phyloP scores from a whole-genome alignment of 2,888 invertebrate species.

The Chloromyia formosa region DNA sequence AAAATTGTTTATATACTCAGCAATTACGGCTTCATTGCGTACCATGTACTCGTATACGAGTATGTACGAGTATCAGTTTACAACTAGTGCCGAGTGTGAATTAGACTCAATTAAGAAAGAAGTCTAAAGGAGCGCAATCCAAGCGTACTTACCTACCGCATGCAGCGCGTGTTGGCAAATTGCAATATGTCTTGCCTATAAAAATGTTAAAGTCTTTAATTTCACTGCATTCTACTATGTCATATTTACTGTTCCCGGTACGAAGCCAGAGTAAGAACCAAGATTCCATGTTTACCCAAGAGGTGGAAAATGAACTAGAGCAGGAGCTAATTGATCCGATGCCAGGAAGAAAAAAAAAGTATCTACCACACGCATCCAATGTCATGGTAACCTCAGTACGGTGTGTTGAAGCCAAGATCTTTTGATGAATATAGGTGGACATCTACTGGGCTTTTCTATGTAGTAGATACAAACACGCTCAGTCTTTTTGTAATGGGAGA shows the following conservation, averaged over 20 bases:
- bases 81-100: slow-evolving; percentile 26
- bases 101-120: slow-evolving; percentile 5
- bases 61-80: slow-evolving; percentile 16
- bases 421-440: no score
- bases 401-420: no score
- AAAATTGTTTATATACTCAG: no score
- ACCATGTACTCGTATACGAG: no score
- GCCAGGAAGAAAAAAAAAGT: slow-evolving; percentile 1
- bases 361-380: slow-evolving; percentile 34
- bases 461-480: not conserved
- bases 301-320: slow-evolving; percentile 14
- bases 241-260: not conserved
- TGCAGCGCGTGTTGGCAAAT: slow-evolving; percentile 35
- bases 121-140: slow-evolving; percentile 17
- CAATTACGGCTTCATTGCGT: no score
- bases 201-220: slow-evolving; percentile 19
- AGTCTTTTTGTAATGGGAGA: slow-evolving; percentile 1
- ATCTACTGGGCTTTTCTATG: not conserved
- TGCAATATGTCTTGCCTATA: slow-evolving; percentile 13
- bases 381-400: slow-evolving; percentile 11
- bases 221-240: not conserved
- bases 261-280: not conserved
- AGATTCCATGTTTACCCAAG: not conserved
- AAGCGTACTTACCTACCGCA: slow-evolving; percentile 27
- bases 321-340: not conserved